Conservation (phyloP, 35 echinoderm and acorn worm genomes). For the Chiridota heheva region DNA sequence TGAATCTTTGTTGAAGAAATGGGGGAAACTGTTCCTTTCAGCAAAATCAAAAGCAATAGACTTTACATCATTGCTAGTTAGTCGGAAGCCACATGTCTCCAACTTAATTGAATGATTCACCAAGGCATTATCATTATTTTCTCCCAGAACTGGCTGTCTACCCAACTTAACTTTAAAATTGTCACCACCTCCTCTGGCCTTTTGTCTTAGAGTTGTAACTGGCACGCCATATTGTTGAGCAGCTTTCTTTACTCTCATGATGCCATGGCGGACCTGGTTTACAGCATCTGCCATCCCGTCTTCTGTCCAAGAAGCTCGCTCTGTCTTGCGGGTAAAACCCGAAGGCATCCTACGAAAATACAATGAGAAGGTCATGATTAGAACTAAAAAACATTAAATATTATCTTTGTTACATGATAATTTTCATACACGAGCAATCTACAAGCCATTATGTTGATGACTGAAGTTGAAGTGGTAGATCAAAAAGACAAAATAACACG, state of each 20-base stretch:
- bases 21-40: conserved; percentile 13
- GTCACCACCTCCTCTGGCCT: background rate
- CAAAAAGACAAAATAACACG: no score
- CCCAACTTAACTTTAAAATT: conserved; percentile 27
- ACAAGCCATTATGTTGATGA: no score
- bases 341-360: conserved; percentile 55
- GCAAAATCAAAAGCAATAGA: conserved; percentile 47
- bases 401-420: no score
- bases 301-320: conserved; percentile 36
- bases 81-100: conserved; percentile 39
- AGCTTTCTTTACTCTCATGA: conserved; percentile 2
- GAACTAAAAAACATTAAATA: no score
- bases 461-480: no score
- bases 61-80: conserved; percentile 22
- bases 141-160: background rate
- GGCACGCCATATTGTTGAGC: conserved; percentile 17
- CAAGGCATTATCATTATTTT: background rate
- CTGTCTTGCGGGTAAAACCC: conserved; percentile 32
- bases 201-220: conserved; percentile 18
- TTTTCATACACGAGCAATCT: no score
- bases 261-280: conserved; percentile 28
- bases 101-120: conserved; percentile 26
- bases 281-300: conserved; percentile 44
- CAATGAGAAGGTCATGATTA: no score
- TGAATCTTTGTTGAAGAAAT: conserved; percentile 37